Percentiles rank a stretch among this genome's conserved stretches.
phyloP scores from a whole-genome alignment of 2,888 invertebrate species.

The Shargacucullia verbasci region DNA sequence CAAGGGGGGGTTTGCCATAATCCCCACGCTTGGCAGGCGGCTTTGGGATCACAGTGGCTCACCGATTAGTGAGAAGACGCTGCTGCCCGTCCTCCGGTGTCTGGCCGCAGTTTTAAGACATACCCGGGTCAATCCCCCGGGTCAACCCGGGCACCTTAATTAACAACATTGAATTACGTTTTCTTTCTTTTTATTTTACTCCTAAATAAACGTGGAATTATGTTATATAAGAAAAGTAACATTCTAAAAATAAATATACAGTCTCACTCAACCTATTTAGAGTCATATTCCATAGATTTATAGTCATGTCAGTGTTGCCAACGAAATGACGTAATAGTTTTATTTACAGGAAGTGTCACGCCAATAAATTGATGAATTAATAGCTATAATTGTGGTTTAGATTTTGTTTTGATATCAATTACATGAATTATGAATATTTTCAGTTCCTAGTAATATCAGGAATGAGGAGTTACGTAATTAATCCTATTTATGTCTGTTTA shows the following conservation, averaged over 20 bases:
- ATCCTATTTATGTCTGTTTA: slow-evolving; percentile 4
- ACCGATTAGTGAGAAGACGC: too few relatives aligned
- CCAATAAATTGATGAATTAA: slow-evolving; percentile 38
- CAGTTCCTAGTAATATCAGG: slow-evolving; percentile 12
- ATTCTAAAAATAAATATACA: slow-evolving; percentile 4
- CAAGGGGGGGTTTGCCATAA: too few relatives aligned
- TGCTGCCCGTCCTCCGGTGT: too few relatives aligned
- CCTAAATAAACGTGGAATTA: not conserved
- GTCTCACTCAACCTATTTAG: slow-evolving; percentile 27
- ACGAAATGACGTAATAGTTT: slow-evolving; percentile 41
- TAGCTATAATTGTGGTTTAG: slow-evolving; percentile 28
- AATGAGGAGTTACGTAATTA: not conserved
- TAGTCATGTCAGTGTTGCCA: slow-evolving; percentile 35
- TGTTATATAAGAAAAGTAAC: too few relatives aligned
- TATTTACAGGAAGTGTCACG: slow-evolving; percentile 52
- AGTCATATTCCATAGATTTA: slow-evolving; percentile 34
- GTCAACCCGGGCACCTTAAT: too few relatives aligned
- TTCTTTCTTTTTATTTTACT: too few relatives aligned
- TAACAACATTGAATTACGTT: too few relatives aligned
- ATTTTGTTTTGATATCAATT: slow-evolving; percentile 29
- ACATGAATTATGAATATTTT: slow-evolving; percentile 8
- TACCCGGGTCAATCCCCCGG: too few relatives aligned
- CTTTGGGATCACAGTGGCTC: too few relatives aligned
- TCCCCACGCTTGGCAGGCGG: too few relatives aligned
- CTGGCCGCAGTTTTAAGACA: too few relatives aligned